Conservation (phyloP, 30 jellyfish, hydroid and myxozoan species). For the Pelagia noctiluca region DNA sequence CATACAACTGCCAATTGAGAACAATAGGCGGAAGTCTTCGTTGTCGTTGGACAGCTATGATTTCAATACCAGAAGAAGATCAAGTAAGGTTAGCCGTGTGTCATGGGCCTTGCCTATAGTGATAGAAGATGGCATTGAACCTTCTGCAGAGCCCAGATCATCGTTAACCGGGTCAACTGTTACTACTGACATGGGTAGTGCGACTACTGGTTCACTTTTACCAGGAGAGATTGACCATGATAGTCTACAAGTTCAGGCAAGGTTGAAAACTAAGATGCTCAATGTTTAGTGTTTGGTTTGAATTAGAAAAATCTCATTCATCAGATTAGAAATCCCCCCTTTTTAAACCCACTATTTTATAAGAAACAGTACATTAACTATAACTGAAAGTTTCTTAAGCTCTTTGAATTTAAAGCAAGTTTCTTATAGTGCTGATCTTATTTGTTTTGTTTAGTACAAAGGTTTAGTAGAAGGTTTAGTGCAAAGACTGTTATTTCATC, state of each 20-base stretch:
- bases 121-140: conserved; percentile 62
- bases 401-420: too few species aligned
- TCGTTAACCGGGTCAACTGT: conserved; percentile 62
- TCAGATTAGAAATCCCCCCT: too few species aligned
- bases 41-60: conserved; percentile 69
- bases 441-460: too few species aligned
- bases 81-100: conserved; percentile 55
- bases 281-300: too few species aligned
- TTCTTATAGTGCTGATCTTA: too few species aligned
- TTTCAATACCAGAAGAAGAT: conserved; percentile 61
- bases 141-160: conserved; percentile 52
- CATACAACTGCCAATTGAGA: conserved; percentile 28
- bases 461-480: too few species aligned
- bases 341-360: too few species aligned
- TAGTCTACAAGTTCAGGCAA: background rate
- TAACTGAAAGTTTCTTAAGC: too few species aligned
- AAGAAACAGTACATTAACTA: too few species aligned
- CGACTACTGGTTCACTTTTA: conserved; percentile 17
- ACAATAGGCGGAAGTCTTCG: conserved; percentile 56
- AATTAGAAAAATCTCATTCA: too few species aligned
- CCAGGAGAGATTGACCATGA: conserved; percentile 64
- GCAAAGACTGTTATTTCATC: too few species aligned
- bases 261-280: background rate
- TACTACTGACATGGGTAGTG: conserved; percentile 52
- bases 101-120: conserved; percentile 80